Evolutionary conservation across 1,140 invertebrate species (phyloP).

Genomic region (Hylaeus volcanicus): DNA sequence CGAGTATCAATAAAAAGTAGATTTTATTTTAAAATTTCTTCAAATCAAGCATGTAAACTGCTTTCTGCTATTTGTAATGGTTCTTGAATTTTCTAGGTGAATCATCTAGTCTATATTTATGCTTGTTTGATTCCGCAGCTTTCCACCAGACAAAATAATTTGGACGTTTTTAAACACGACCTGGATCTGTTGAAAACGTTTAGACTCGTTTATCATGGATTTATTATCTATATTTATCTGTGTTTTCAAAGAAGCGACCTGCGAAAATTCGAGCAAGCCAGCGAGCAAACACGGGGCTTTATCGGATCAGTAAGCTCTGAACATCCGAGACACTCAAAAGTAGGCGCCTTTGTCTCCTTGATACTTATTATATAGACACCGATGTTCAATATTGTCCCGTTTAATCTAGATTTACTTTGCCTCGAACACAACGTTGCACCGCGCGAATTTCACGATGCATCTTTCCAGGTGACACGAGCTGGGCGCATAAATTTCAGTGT

Average conservation of each 20-base stretch:
- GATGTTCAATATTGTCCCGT: background rate
- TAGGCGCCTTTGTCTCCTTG: background rate
- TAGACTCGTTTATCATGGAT: too few species aligned
- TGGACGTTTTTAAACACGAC: too few species aligned
- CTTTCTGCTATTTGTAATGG: too few species aligned
- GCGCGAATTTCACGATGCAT: background rate
- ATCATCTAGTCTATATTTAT: too few species aligned
- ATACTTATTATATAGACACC: background rate
- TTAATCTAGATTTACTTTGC: background rate
- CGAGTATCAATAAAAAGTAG: too few species aligned
- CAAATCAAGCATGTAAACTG: too few species aligned
- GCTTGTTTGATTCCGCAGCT: too few species aligned
- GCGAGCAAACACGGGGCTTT: background rate
- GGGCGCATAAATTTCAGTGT: constrained; percentile 7
- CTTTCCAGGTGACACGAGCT: background rate
- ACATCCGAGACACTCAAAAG: too few species aligned
- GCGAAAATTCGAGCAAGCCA: background rate
- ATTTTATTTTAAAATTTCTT: too few species aligned
- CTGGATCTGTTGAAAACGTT: too few species aligned
- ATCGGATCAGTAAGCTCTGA: background rate
- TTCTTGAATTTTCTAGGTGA: too few species aligned
- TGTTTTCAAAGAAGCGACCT: background rate
- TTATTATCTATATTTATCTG: background rate
- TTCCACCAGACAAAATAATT: too few species aligned
- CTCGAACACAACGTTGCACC: background rate